Evolutionary conservation across 2,113 vertebrate species (phyloP).

Genomic region (Epinephelus cyanopodus): DNA sequence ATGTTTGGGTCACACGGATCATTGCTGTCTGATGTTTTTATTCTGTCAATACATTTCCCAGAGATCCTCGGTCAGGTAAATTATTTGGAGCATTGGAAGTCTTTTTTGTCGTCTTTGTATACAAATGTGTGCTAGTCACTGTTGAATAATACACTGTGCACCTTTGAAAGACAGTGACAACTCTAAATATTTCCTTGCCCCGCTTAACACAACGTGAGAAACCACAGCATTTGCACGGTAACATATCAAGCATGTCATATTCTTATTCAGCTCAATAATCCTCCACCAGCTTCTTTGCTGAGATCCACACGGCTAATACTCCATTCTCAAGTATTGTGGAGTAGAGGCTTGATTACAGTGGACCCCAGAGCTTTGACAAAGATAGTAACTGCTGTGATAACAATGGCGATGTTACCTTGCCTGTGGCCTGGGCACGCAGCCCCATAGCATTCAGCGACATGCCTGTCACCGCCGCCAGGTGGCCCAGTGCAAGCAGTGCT

Average conservation of each 20-base stretch:
- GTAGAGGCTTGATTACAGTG: slow-evolving; percentile 42
- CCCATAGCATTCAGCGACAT: slow-evolving; percentile 78
- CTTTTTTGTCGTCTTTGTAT: not conserved
- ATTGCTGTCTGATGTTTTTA: too few relatives aligned
- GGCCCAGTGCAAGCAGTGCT: slow-evolving; percentile 78
- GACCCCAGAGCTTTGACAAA: slow-evolving; percentile 36
- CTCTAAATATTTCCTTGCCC: not conserved
- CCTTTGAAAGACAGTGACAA: not conserved
- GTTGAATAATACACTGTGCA: not conserved
- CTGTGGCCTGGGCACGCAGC: slow-evolving; percentile 60
- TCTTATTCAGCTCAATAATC: slow-evolving; percentile 31
- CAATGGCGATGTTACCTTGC: slow-evolving; percentile 68
- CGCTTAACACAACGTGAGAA: not conserved
- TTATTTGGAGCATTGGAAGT: not conserved
- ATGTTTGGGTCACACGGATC: too few relatives aligned
- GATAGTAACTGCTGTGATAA: slow-evolving; percentile 36
- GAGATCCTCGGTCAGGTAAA: not conserved
- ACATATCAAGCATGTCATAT: slow-evolving; percentile 10
- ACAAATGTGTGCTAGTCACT: not conserved
- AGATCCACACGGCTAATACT: slow-evolving; percentile 44
- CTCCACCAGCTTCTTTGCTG: slow-evolving; percentile 8
- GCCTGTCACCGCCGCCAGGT: slow-evolving; percentile 85
- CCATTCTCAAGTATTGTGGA: slow-evolving; percentile 42
- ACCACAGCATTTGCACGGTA: not conserved
- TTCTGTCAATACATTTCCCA: too few relatives aligned